These are phyloP conservation scores for Bilobella aurantiaca DNA, from an alignment of 1,140 invertebrate species.

Conservation along the genomic window DNA sequence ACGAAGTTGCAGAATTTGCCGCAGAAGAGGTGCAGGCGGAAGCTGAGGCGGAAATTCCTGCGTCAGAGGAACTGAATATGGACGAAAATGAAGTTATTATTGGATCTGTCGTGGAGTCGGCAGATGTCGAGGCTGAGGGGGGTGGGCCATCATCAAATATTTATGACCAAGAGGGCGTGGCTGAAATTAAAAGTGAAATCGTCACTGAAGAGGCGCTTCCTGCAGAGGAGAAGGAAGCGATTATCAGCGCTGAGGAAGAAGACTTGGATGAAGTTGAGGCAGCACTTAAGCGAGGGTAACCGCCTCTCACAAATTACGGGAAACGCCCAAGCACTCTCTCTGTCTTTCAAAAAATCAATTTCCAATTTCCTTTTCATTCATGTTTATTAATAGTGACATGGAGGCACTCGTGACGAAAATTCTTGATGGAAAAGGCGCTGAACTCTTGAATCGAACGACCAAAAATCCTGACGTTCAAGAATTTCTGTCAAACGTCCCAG, in stretches of 20 bases:
- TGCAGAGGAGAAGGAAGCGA: neutral
- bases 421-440: conserved; percentile 69
- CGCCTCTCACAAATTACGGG: too few relatives aligned
- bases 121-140: too few relatives aligned
- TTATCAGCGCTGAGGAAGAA: neutral
- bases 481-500: conserved; percentile 78
- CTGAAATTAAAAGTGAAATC: too few relatives aligned
- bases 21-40: neutral
- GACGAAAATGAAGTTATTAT: neutral
- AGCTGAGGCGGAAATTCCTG: neutral
- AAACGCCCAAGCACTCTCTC: neutral
- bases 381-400: conserved; percentile 53
- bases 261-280: neutral
- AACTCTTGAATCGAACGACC: conserved; percentile 60
- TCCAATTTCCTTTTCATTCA: neutral
- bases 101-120: too few relatives aligned
- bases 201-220: neutral
- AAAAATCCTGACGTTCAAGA: conserved; percentile 70
- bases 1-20: neutral
- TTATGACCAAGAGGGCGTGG: too few relatives aligned
- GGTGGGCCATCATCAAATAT: too few relatives aligned
- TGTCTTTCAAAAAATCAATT: neutral
- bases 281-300: conserved; percentile 6
- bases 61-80: neutral
- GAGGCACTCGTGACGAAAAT: conserved; percentile 79